These are phyloP conservation scores for Leuctra nigra DNA, from an alignment of 2,888 invertebrate species.

Conservation along the genomic window DNA sequence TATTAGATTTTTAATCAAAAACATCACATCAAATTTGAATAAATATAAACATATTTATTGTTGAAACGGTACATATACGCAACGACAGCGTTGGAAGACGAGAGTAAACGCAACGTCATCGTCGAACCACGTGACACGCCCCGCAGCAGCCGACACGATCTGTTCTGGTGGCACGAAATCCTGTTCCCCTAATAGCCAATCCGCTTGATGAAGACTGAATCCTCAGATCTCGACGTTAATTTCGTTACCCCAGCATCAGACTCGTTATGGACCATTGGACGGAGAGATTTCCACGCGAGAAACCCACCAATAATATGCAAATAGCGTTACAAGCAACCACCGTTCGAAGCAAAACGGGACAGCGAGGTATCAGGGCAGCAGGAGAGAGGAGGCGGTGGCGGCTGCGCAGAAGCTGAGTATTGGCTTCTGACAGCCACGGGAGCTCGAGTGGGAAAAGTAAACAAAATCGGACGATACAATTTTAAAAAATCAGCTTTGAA, in stretches of 20 bases:
- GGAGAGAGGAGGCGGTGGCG: background rate
- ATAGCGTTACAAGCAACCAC: constrained; percentile 3
- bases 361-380: constrained; percentile 4
- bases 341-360: constrained; percentile 17
- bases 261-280: background rate
- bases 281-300: background rate
- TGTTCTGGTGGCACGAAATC: background rate
- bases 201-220: constrained; percentile 13
- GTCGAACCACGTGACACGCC: no score
- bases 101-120: no score
- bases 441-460: background rate
- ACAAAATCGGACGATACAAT: no score
- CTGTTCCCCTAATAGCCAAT: constrained; percentile 5
- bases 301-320: constrained; percentile 14
- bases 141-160: background rate
- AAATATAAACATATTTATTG: no score
- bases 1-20: no score
- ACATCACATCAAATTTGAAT: no score
- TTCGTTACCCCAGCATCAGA: background rate
- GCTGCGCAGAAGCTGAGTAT: background rate
- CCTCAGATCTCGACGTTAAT: constrained; percentile 1
- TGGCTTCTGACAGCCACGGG: no score
- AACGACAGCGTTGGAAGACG: no score
- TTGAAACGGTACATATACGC: no score
- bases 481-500: no score